Evolutionary conservation across 2,888 invertebrate species (phyloP), one percentile per base, ranked within the genome.

Genomic region (Choreutis nemorana): DNA sequence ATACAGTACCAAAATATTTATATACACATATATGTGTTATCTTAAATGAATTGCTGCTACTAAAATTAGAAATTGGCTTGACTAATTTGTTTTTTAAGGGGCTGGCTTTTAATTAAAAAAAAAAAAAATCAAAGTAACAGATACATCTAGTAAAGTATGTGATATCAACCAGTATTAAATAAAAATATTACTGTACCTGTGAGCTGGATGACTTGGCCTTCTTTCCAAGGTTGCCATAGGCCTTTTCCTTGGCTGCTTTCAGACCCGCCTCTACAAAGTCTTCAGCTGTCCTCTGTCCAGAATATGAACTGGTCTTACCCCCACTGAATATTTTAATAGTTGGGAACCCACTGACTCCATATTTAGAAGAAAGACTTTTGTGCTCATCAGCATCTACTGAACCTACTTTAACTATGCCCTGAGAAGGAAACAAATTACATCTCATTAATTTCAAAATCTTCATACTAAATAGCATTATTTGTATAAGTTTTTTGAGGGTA

Each of bases 341-440:
- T 2, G 99, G 99, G 64, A 97, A 99, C 28, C 98, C 97, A 42
- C 83, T 77, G 18, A 99, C 89, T 23, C 87, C 87, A 72, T 86
- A 98, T 48, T 88, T 86, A 1, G 85, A 82, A 16, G 88, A 89
- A 1, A 97, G 67, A 3, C 89, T 85, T 50, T 90, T 87, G 54
- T 97, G 90, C 27, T 91, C 86, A 58, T 97, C 96, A 23, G 92
- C 93, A 78, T 99, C 89, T 0, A 99, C 87, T 4, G 94, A 94
- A 27, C 96, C 99, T 3, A 99, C 90, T 83, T 95, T 97, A 0
- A 90, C 89, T 8, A 97, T 81, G 34, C 98, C 97, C 87, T 91
- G 54, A 11, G 67, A 59, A 43, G n/a, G 32, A 40, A 15, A 10
- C 5, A 18, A 18, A 18, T 18, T 18, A 18, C 5, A 6, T 18